phyloP scores from a whole-genome alignment of 2,888 invertebrate genomes.

The Drosophila kuntzei region DNA sequence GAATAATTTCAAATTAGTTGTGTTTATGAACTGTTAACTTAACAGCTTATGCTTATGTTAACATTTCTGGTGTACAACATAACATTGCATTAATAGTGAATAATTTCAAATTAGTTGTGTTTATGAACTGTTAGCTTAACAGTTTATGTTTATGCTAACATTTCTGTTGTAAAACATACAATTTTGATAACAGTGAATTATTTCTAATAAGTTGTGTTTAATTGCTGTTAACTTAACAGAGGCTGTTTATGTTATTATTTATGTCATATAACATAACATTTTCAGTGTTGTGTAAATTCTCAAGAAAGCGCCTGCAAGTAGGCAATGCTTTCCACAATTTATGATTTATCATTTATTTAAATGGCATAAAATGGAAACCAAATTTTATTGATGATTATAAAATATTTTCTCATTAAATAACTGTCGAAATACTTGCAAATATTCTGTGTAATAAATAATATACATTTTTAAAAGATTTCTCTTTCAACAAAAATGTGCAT shows the following conservation, averaged over 20 bases:
- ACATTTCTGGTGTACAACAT: too few relatives aligned
- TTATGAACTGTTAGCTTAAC: too few relatives aligned
- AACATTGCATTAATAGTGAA: too few relatives aligned
- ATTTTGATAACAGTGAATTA: too few relatives aligned
- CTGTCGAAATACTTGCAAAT: background rate
- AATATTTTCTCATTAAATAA: slow-evolving; percentile 8
- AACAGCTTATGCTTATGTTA: too few relatives aligned
- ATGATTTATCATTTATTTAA: background rate
- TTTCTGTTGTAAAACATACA: too few relatives aligned
- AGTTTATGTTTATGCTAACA: too few relatives aligned
- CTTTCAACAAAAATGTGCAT: background rate
- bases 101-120: too few relatives aligned
- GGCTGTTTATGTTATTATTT: background rate
- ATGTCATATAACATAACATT: background rate
- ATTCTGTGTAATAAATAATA: background rate
- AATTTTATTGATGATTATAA: slow-evolving; percentile 3
- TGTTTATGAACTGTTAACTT: too few relatives aligned
- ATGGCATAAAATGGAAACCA: slow-evolving; percentile 1
- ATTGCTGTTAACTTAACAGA: slow-evolving; percentile 2
- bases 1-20: too few relatives aligned
- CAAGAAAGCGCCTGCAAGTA: slow-evolving; percentile 4
- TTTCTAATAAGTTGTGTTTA: too few relatives aligned
- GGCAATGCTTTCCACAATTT: background rate
- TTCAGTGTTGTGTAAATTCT: background rate
- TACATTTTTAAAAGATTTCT: slow-evolving; percentile 9